phyloP scores from a whole-genome alignment of 2,888 invertebrate species.

The Acleris sparsana region DNA sequence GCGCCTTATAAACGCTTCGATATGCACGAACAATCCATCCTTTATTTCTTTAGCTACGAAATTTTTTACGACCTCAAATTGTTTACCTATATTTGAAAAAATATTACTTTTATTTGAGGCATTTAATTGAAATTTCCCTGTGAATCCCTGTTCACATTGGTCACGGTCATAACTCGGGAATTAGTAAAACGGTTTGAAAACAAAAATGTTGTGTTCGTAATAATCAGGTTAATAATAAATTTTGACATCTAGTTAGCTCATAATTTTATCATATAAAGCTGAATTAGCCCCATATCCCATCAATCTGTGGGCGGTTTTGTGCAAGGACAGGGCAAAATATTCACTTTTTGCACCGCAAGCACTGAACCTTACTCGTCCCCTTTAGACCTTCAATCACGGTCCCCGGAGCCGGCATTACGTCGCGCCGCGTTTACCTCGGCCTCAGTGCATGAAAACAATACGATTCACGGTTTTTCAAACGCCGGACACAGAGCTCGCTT shows the following conservation, averaged over 20 bases:
- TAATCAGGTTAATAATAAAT: no score
- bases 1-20: not conserved
- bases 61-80: no score
- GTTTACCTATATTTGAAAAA: no score
- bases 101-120: no score
- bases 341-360: slow-evolving; percentile 20
- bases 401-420: not conserved
- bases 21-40: not conserved
- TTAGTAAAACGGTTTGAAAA: not conserved
- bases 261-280: not conserved
- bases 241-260: no score
- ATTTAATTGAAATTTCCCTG: no score
- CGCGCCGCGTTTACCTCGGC: not conserved
- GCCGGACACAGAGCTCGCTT: slow-evolving; percentile 60
- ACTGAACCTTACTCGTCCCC: slow-evolving; percentile 9
- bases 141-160: no score
- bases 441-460: slow-evolving; percentile 55
- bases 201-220: no score
- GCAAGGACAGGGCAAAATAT: slow-evolving; percentile 5
- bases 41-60: not conserved
- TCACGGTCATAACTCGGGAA: not conserved
- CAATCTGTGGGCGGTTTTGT: not conserved
- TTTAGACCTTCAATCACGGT: slow-evolving; percentile 16
- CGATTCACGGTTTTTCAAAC: slow-evolving; percentile 71
- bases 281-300: not conserved